phyloP scores from a whole-genome alignment of 2,113 vertebrate species.

The Dendropsophus ebraccatus region DNA sequence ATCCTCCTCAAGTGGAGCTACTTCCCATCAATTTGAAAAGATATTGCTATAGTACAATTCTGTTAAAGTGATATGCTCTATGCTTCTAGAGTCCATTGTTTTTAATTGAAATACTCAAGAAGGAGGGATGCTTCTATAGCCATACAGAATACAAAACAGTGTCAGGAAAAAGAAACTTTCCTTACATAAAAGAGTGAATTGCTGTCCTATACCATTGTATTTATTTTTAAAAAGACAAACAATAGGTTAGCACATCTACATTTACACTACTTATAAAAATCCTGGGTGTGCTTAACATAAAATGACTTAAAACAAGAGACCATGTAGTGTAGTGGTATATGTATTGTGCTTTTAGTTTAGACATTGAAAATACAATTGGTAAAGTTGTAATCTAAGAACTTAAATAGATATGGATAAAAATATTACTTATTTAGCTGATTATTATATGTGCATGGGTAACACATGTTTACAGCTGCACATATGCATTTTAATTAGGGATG shows the following conservation, averaged over 20 bases:
- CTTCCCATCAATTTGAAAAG: conserved; percentile 85
- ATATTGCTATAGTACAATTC: conserved; percentile 75
- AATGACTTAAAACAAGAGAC: neutral
- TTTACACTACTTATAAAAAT: neutral
- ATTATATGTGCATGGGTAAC: no score
- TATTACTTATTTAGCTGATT: no score
- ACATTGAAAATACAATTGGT: neutral
- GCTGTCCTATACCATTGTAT: neutral
- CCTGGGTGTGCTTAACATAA: neutral
- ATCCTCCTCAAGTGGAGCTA: conserved; percentile 83
- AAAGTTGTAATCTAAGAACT: neutral
- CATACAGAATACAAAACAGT: conserved; percentile 55
- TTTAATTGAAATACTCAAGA: conserved; percentile 68
- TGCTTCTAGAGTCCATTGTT: conserved; percentile 79
- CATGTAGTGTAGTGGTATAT: neutral
- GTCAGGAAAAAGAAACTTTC: conserved; percentile 16
- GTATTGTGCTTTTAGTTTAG: neutral
- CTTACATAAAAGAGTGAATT: conserved; percentile 33
- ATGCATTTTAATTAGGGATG: no score
- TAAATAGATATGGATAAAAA: no score
- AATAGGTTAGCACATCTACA: neutral
- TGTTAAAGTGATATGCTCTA: conserved; percentile 83
- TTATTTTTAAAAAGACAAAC: neutral
- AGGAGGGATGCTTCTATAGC: conserved; percentile 67
- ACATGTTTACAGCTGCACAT: no score